Evolutionary conservation across 2,113 vertebrate species (phyloP), one percentile per base, ranked within the genome.

Genomic region (Odontesthes bonariensis): DNA sequence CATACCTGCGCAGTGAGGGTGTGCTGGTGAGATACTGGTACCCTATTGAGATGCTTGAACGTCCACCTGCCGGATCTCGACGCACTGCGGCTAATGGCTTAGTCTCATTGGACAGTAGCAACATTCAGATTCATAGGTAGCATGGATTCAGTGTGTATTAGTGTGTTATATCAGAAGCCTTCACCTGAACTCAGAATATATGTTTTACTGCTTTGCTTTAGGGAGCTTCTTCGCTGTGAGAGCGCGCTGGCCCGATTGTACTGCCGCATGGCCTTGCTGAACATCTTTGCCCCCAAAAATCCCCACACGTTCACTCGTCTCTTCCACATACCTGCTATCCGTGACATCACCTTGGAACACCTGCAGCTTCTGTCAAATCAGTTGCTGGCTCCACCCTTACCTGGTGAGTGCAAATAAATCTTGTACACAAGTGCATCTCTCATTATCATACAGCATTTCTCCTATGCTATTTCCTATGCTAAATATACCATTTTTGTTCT

Each of bases 21-120:
- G 97, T 99, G 12, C 89, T 99, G 72, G 97, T 99, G 5, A 93
- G 97, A 47, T 99, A 99, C 91, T 99, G 98, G 98, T 99, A 99
- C 32, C 98, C 98, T 6, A 99, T 99, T 46, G 98, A 99, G 84
- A 98, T 98, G 95, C 79, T 99, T 61, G 98, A 99, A 85, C 94
- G 97, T 19, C 97, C 98, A 0, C 97, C 97, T 0, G 96, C 96
- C 6, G 97, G 97, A 5, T 97, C 97, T 65, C 94, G 98, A 69
- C 95, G 98, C 65, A 99, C 96, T 64, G 97, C 97, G 2, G 96
- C 97, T 31, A 98, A 98, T 1, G 97, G 98, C 1, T 88, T 99
- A 54, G 96, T 99, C 67, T 97, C 97, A 38, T 72, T 99, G 78
- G 97, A 99, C 88, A 99, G 96, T 38, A 97, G 96, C 91, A 99